Conservation (phyloP, 2,797 vertebrate species). For the Argyrosomus regius region DNA sequence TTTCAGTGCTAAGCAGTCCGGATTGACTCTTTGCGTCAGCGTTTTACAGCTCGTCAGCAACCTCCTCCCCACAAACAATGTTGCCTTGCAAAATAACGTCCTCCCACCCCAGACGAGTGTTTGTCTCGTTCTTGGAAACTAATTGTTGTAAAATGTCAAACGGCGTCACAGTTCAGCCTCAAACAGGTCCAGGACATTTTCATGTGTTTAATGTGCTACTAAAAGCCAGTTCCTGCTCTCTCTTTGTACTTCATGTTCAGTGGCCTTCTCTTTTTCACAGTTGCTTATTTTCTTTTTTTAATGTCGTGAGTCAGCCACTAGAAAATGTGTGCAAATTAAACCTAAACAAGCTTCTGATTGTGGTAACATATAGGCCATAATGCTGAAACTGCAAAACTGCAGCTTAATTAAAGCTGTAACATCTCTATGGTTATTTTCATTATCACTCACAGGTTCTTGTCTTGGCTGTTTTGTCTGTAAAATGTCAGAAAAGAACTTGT, state of each 20-base stretch:
- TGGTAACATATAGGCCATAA: neutral
- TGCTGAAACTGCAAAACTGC: too few relatives aligned
- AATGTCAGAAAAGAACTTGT: neutral
- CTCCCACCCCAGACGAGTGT: conserved; percentile 38
- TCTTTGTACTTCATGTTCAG: neutral
- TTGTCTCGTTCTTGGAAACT: conserved; percentile 27
- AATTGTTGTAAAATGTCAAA: conserved; percentile 43
- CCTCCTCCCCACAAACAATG: conserved; percentile 44
- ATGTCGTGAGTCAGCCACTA: neutral
- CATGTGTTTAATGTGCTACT: neutral
- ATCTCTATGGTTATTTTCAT: neutral
- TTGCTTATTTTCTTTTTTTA: neutral
- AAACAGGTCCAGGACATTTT: neutral
- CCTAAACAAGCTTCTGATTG: neutral
- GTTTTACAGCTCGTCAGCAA: conserved; percentile 42
- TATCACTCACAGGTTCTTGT: neutral
- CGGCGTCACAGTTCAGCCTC: neutral
- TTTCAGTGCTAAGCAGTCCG: conserved; percentile 23
- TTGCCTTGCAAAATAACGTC: conserved; percentile 41
- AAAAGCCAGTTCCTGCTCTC: neutral
- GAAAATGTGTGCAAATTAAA: neutral
- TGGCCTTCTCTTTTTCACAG: neutral
- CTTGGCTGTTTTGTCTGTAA: neutral
- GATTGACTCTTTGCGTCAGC: conserved; percentile 50
- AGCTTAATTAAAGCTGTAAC: neutral